Evolutionary conservation across 1,140 invertebrate species (phyloP), one percentile per base, ranked within the genome.

Genomic region (Chrysoperla carnea): DNA sequence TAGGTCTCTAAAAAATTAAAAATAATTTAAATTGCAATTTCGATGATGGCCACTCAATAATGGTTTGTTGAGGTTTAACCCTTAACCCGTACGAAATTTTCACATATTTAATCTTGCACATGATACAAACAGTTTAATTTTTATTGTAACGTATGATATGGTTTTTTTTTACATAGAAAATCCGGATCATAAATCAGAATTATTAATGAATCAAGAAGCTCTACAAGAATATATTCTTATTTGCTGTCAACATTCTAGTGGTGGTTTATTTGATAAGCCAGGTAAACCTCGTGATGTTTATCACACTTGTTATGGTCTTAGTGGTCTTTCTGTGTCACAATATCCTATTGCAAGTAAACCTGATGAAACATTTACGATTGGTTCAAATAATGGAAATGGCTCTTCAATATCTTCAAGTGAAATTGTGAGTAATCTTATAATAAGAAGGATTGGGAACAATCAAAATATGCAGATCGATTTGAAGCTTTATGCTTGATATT

Each of bases 211-310:
- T 60, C 76, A 82, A 61, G 66, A 70, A 52, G 90, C 89, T 39
- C 67, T 98, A 46, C 93, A 98, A 68, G 86, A 97, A 59, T 99
- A 97, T 61, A 73, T 99, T 43, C 63, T 98, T 44, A 68, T 91
- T 9, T 95, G 91, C 58, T 97, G 92, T 58, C 92, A 98, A 60
- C 68, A 81, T 59, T 60, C 70, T n/a, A 65, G 69, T 44, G 94
- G 94, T n/a, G 93, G 94, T 11, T 70, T 99, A 13, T 67, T 91
- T 48, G 95, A 99, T 62, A 99, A 98, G 67, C 95, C 94, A 46
- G 82, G 81, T 54, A 95, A 91, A 60, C 67, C 71, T 40, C 67
- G 79, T 49, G 95, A 98, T 67, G 76, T 86, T 43, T 98, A 98
- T 61, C 95, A 99, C 57, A 96, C 92, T 1, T 97, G 93, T 63